Evolutionary conservation across 2,113 vertebrate species (phyloP), one percentile per base, ranked within the genome.

Genomic region (Cheilinus undulatus): DNA sequence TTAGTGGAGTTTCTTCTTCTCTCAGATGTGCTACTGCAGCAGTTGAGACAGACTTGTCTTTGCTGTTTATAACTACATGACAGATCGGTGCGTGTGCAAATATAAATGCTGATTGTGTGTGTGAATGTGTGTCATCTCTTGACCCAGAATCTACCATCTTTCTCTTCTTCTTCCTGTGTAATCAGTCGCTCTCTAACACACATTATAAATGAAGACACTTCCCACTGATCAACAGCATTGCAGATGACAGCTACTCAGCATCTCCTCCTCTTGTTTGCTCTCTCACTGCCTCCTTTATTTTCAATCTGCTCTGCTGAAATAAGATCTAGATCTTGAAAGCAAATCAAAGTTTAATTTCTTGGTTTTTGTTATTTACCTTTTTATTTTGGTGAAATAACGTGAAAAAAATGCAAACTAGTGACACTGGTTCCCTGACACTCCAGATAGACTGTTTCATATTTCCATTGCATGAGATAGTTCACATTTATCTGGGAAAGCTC

Each of bases 101-200:
- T 5, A 32, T 5, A 32, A 7, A 32, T 32, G 9, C 30, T 32
- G 30, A 32, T 7, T 50, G 76, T 34, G 69, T 38, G 28, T 54
- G 36, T 19, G 48, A 46, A 38, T 46, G 20, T 67, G 59, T 64
- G 24, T 57, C 58, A 32, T 51, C 67, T 67, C 62, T 52, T 75
- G 80, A 84, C 74, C 83, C 82, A 83, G 61, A 83, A 77, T 65
- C 40, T 64, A 36, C n/a, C 27, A 7, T 59, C 49, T 68, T 67
- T 65, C 38, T 76, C 62, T 38, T 42, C 53, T 60, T 67, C 71
- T 69, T 75, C 59, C 42, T 70, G 61, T 36, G 23, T 72, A 73
- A 76, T 85, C 62, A 72, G 53, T 17, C 58, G 24, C 49, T 42
- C 28, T 9, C 45, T 22, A 24, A 69, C 57, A 73, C 22, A 34